Evolutionary conservation across 2,888 invertebrate genomes (phyloP).

Genomic region (Pseudolycoriella hygida): DNA sequence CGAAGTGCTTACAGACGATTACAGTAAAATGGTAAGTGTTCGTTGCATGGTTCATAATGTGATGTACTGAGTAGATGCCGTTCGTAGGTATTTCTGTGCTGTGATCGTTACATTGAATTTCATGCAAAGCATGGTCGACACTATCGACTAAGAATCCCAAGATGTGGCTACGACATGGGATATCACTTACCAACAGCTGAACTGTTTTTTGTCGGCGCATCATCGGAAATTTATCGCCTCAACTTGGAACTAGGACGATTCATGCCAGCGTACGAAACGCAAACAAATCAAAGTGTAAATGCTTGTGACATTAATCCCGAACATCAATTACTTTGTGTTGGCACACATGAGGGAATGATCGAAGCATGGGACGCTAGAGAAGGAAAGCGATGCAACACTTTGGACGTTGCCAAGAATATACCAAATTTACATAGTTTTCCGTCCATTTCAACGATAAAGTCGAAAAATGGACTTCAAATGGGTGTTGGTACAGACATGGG

Average conservation of each 20-base stretch:
- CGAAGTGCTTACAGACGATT: slow-evolving; percentile 86
- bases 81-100: slow-evolving; percentile 46
- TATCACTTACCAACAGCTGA: slow-evolving; percentile 84
- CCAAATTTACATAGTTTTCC: slow-evolving; percentile 33
- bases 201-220: slow-evolving; percentile 76
- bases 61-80: background rate
- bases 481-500: slow-evolving; percentile 91
- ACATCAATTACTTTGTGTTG: slow-evolving; percentile 73
- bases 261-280: slow-evolving; percentile 63
- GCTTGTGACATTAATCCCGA: slow-evolving; percentile 72
- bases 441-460: slow-evolving; percentile 56
- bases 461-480: slow-evolving; percentile 53
- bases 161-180: slow-evolving; percentile 86
- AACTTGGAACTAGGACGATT: slow-evolving; percentile 94
- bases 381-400: slow-evolving; percentile 51
- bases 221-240: slow-evolving; percentile 78
- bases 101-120: slow-evolving; percentile 85
- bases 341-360: slow-evolving; percentile 78
- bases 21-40: slow-evolving; percentile 55
- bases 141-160: slow-evolving; percentile 78
- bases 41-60: background rate
- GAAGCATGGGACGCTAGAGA: slow-evolving; percentile 94
- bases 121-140: slow-evolving; percentile 89
- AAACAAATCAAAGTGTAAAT: slow-evolving; percentile 51
- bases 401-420: slow-evolving; percentile 66